These are phyloP conservation scores for Drosophila carrolli DNA, from an alignment of 1,140 invertebrate species.

Conservation along the genomic window DNA sequence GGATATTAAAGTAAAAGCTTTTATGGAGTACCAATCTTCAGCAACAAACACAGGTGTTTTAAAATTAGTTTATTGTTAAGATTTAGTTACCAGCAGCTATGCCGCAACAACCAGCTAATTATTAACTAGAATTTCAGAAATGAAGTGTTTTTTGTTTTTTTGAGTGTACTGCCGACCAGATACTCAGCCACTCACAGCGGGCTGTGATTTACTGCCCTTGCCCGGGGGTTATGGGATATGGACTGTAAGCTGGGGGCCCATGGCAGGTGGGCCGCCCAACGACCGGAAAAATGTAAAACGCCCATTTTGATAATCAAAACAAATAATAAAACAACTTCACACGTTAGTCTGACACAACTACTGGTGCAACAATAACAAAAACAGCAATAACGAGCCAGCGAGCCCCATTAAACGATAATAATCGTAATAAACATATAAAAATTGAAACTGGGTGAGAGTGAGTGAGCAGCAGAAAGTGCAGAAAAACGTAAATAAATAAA, in stretches of 20 bases:
- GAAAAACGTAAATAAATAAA: slow-evolving; percentile 56
- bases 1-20: too few species aligned
- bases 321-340: slow-evolving; percentile 84
- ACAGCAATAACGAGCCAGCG: slow-evolving; percentile 32
- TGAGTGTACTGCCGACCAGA: slow-evolving; percentile 27
- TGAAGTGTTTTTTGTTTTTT: not conserved
- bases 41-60: too few species aligned
- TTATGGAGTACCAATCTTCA: too few species aligned
- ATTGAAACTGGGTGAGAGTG: slow-evolving; percentile 75
- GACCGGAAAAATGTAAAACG: slow-evolving; percentile 78
- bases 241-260: slow-evolving; percentile 18
- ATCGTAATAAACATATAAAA: slow-evolving; percentile 84
- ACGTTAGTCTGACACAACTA: slow-evolving; percentile 58
- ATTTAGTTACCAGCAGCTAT: not conserved
- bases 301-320: slow-evolving; percentile 83
- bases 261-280: slow-evolving; percentile 61
- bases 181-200: slow-evolving; percentile 39
- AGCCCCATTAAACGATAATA: slow-evolving; percentile 83
- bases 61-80: not conserved
- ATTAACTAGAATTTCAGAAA: not conserved
- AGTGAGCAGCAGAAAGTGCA: slow-evolving; percentile 28
- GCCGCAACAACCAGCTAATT: not conserved
- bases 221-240: slow-evolving; percentile 34
- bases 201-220: slow-evolving; percentile 67
- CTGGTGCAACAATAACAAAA: slow-evolving; percentile 34